Percentiles rank a stretch among this genome's conserved stretches.
Evolutionary conservation across 2,797 vertebrate genomes (phyloP).

Genomic region (Macropodus opercularis): DNA sequence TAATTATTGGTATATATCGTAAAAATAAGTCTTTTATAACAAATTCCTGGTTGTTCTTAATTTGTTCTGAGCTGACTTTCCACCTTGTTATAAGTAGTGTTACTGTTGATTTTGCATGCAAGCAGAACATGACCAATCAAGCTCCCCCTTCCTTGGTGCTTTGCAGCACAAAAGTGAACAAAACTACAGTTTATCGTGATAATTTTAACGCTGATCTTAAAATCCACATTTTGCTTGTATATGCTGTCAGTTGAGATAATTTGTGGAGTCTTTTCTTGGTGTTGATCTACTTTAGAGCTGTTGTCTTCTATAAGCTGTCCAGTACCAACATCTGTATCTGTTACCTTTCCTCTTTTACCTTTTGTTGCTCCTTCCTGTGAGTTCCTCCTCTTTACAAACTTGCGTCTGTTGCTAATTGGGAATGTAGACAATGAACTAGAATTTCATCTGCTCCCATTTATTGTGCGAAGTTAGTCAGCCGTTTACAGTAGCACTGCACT

Average conservation of each 20-base stretch:
- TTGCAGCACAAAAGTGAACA: background rate
- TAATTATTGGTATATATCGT: too few relatives aligned
- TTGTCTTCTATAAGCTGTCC: background rate
- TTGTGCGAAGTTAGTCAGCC: background rate
- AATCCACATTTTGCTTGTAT: background rate
- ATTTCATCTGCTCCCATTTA: slow-evolving; percentile 19
- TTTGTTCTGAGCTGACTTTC: background rate
- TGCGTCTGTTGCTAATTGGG: background rate
- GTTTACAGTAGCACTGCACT: background rate
- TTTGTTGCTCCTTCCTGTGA: slow-evolving; percentile 9
- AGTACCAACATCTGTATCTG: slow-evolving; percentile 10
- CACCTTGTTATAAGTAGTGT: background rate
- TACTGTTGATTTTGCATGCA: slow-evolving; percentile 25
- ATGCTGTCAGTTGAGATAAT: background rate
- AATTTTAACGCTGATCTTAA: background rate
- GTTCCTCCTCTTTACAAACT: background rate
- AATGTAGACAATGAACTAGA: background rate
- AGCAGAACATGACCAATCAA: background rate
- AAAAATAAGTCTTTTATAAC: too few relatives aligned
- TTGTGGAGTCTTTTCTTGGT: too few relatives aligned
- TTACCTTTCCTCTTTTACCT: slow-evolving; percentile 20
- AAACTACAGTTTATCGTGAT: background rate
- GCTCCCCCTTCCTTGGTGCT: background rate
- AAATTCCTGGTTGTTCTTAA: too few relatives aligned
- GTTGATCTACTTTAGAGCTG: background rate